Conservation (phyloP, 2,113 vertebrate species). For the Prochilodus magdalenae region DNA sequence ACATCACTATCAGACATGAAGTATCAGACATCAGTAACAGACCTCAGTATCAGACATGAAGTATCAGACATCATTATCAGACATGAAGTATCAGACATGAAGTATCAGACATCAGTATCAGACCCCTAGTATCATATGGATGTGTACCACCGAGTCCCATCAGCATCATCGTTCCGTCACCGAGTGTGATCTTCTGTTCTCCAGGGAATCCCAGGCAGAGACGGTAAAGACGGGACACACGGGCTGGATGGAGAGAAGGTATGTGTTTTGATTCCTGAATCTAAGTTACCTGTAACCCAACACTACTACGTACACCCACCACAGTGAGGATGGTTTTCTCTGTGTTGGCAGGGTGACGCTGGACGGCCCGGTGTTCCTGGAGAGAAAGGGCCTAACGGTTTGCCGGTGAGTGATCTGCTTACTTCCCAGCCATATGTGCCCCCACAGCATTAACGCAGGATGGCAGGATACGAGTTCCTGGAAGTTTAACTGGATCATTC, state of each 20-base stretch:
- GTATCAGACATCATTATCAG: no score
- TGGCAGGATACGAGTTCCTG: not conserved
- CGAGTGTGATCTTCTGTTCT: no score
- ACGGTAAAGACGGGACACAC: slow-evolving; percentile 87
- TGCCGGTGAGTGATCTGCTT: slow-evolving; percentile 85
- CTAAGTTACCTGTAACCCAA: not conserved
- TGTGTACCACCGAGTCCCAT: no score
- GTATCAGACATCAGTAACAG: no score
- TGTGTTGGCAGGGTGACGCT: slow-evolving; percentile 83
- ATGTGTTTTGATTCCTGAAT: slow-evolving; percentile 34
- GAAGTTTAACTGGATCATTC: slow-evolving; percentile 32
- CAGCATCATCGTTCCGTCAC: no score
- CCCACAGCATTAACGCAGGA: not conserved
- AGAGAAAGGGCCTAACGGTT: slow-evolving; percentile 94
- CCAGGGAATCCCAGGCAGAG: slow-evolving; percentile 94
- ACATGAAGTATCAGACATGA: no score
- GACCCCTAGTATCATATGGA: no score
- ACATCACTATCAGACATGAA: no score
- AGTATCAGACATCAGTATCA: no score
- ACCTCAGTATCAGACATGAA: no score
- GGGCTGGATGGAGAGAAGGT: slow-evolving; percentile 96
- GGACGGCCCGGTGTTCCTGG: slow-evolving; percentile 84
- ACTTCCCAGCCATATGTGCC: not conserved
- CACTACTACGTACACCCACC: no score
- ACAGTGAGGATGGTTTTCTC: not conserved